Conservation (phyloP, 2,113 vertebrate species). For the Uria lomvia region DNA sequence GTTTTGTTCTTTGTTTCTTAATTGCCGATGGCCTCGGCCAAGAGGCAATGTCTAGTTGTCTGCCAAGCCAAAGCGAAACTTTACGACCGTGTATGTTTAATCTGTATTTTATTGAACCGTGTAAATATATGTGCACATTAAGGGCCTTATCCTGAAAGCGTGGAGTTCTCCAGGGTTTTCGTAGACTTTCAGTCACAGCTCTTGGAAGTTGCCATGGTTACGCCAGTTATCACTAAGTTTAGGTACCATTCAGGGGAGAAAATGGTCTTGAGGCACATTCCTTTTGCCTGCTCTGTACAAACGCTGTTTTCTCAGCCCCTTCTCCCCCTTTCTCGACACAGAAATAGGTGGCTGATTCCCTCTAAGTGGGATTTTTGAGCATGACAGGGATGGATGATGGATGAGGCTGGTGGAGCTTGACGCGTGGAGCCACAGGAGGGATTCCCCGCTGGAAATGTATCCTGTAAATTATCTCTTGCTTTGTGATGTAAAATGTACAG, state of each 20-base stretch:
- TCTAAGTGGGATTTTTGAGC: neutral
- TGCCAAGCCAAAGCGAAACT: neutral
- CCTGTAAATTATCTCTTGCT: constrained; percentile 76
- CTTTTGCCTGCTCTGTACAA: rapidly evolving
- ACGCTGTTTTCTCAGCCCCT: neutral
- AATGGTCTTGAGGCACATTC: neutral
- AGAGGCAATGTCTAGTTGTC: neutral
- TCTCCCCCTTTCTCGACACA: neutral
- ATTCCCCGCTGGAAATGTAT: constrained; percentile 56
- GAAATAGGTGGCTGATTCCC: neutral
- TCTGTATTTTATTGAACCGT: neutral
- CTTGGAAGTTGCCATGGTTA: neutral
- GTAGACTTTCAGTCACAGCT: neutral
- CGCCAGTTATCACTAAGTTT: neutral
- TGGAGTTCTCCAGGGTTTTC: neutral
- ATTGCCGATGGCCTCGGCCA: neutral
- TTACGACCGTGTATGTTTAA: neutral
- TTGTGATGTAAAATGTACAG: constrained; percentile 76
- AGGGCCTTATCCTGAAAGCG: neutral
- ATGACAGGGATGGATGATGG: neutral
- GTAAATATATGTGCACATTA: constrained; percentile 20
- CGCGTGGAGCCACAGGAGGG: neutral
- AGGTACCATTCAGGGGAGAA: neutral
- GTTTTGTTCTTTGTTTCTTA: neutral
- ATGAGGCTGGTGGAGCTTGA: neutral